phyloP scores from a whole-genome alignment of 2,888 invertebrate genomes.

The Rhingia rostrata region DNA sequence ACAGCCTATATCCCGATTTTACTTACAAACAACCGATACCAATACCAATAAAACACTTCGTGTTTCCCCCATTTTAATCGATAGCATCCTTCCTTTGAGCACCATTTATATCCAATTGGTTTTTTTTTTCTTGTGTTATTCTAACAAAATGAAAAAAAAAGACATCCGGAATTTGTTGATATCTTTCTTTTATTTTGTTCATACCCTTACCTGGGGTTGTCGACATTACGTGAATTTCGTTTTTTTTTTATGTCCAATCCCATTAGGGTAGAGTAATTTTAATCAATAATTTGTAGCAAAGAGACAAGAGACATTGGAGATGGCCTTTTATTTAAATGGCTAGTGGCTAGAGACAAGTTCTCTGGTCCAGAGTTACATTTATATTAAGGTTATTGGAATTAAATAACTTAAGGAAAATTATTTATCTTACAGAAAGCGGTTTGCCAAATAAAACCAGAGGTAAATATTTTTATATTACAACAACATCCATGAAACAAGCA shows the following conservation, averaged over 20 bases:
- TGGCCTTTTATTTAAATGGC: background rate
- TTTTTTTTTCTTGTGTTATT: slow-evolving; percentile 14
- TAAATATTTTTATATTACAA: no score
- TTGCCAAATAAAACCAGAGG: no score
- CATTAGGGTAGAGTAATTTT: slow-evolving; percentile 1
- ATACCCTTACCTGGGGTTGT: slow-evolving; percentile 2
- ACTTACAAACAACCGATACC: slow-evolving; percentile 20
- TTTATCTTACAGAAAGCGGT: no score
- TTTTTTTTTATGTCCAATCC: slow-evolving; percentile 16
- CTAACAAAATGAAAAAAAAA: slow-evolving; percentile 8
- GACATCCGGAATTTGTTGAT: slow-evolving; percentile 7
- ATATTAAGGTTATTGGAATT: background rate
- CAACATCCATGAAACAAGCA: no score
- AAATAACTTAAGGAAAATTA: no score
- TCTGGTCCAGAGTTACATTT: background rate
- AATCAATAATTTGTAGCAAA: slow-evolving; percentile 5
- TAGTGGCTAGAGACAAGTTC: background rate
- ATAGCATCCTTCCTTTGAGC: slow-evolving; percentile 38
- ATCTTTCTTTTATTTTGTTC: slow-evolving; percentile 4
- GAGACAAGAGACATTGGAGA: background rate
- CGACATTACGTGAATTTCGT: slow-evolving; percentile 2
- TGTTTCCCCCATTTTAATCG: slow-evolving; percentile 33
- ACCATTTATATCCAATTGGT: slow-evolving; percentile 25
- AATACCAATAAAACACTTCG: slow-evolving; percentile 39
- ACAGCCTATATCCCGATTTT: slow-evolving; percentile 5